Base-by-base conservation (phyloP, 2,797 vertebrate genomes). In the Thripadectes ignobilis region DNA sequence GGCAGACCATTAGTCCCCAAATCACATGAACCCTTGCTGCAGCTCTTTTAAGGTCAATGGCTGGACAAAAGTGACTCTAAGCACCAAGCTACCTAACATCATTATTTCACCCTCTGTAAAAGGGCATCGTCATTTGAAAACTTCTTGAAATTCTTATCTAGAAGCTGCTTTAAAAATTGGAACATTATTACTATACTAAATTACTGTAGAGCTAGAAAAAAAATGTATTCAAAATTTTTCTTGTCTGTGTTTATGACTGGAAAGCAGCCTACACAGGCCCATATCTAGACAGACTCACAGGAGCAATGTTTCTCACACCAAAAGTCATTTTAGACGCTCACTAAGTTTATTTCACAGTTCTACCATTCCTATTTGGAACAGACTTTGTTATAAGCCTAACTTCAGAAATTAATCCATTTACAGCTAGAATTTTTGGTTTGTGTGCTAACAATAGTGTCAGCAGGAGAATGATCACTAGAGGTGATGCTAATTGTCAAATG, bases 21-120 rank as follows among this genome's bases (percentile, higher is more conserved):
- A 43, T 30, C 24, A 34, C 18, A 10, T 5, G 61, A 91, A 34
- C 20, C 2, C 7, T 79, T 0, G 0, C 14, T 61, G 73, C 45
- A n/a, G 34, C 24, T 69, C 4, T 52, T 12, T 61, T 89, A 54
- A 59, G 16, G 52, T 55, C 17, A 38, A 57, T 43, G 41, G 4
- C 36, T 61, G 57, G 39, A 36, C 34, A 41, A 78, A 90, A 21
- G 22, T 55, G 66, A 30, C 24, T 74, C 17, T 43, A 72, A 92
- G 26, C 13, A 27, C 36, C 58, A 21, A 55, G 38, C 19, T 79
- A 13, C 12, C 49, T 80, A 22, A 32, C 7, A 16, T 48, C 17
- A 24, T 74, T 2, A 0, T 76, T 74, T 80, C 17, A 61, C 14
- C 34, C 15, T 77, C 78, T 54, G 6, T 51, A 54, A 87, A 89